Conservation (phyloP, 2,888 invertebrate genomes). For the Tachina lurida region DNA sequence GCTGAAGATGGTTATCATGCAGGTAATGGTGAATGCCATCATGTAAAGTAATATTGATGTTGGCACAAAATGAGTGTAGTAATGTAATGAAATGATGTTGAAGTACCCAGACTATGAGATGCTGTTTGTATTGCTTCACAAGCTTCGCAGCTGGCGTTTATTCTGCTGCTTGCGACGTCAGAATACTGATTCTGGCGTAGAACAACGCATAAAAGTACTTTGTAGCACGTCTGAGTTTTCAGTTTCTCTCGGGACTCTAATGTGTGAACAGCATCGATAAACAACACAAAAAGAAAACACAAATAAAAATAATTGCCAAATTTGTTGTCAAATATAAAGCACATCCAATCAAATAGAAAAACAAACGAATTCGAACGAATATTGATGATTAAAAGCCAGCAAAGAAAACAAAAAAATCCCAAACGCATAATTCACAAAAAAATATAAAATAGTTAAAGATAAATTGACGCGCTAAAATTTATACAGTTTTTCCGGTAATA, state of each 20-base stretch:
- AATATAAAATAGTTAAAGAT: conserved; percentile 39
- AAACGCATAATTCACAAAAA: conserved; percentile 57
- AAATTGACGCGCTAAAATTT: conserved; percentile 66
- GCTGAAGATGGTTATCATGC: conserved; percentile 17
- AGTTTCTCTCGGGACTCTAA: conserved; percentile 82
- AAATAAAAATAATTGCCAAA: conserved; percentile 66
- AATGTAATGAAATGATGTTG: conserved; percentile 25
- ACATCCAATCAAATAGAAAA: conserved; percentile 54
- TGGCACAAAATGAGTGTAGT: conserved; percentile 35
- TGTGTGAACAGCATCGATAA: conserved; percentile 76
- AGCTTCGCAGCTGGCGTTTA: conserved; percentile 60
- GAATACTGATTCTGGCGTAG: conserved; percentile 51
- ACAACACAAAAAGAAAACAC: conserved; percentile 63
- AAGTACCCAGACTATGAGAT: conserved; percentile 43
- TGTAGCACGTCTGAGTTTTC: conserved; percentile 79
- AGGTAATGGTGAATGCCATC: conserved; percentile 2
- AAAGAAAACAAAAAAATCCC: conserved; percentile 30
- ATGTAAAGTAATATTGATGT: neutral
- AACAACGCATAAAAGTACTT: conserved; percentile 80
- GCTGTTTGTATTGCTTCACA: conserved; percentile 61
- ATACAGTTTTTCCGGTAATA: conserved; percentile 62
- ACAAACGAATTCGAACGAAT: conserved; percentile 60
- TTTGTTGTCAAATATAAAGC: conserved; percentile 38
- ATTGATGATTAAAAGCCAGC: conserved; percentile 55
- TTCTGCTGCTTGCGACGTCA: conserved; percentile 54